Conservation (phyloP, 1,140 invertebrate species). For the Drosophila dunni region DNA sequence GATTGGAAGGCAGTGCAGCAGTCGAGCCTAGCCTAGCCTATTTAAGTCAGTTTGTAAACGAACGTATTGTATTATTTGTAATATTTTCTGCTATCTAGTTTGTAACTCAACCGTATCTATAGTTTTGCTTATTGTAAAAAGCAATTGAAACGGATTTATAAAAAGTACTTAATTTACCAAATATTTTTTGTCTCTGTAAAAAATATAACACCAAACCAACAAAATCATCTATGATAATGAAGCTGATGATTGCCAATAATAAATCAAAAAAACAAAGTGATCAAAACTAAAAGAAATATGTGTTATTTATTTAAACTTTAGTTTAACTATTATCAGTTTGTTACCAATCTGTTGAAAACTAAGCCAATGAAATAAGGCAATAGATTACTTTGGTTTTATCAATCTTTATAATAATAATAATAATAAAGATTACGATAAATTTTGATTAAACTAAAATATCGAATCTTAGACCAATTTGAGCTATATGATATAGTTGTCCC, state of each 20-base stretch:
- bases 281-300: conserved; percentile 56
- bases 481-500: too few relatives aligned
- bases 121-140: conserved; percentile 67
- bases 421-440: too few relatives aligned
- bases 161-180: conserved; percentile 83
- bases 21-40: conserved; percentile 51
- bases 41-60: conserved; percentile 79
- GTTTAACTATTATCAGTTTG: too few relatives aligned
- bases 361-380: too few relatives aligned
- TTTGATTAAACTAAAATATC: too few relatives aligned
- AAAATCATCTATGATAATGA: conserved; percentile 64
- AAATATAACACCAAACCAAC: conserved; percentile 51
- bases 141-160: conserved; percentile 79
- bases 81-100: conserved; percentile 75
- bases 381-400: too few relatives aligned
- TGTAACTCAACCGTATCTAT: conserved; percentile 54
- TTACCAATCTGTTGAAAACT: too few relatives aligned
- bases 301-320: neutral
- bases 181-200: conserved; percentile 76
- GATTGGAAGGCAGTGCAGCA: conserved; percentile 14
- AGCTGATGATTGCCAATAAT: conserved; percentile 66
- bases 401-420: too few relatives aligned
- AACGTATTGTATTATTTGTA: conserved; percentile 80
- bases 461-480: too few relatives aligned
- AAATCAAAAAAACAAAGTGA: conserved; percentile 61